Conservation (phyloP, 2,113 vertebrate genomes). For the Leptodactylus fuscus region DNA sequence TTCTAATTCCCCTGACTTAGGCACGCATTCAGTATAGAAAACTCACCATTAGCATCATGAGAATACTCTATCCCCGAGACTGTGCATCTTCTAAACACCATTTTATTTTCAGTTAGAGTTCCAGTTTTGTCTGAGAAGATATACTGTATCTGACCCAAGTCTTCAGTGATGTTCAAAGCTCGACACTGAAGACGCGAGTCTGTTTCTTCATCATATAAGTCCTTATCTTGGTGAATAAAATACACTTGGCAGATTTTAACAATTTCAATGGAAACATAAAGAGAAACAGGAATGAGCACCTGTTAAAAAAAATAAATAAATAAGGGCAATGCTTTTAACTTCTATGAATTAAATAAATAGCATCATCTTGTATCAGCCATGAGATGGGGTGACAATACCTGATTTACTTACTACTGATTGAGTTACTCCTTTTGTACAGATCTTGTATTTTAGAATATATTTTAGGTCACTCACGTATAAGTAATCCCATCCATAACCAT, state of each 20-base stretch:
- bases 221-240: conserved; percentile 94
- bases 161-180: conserved; percentile 96
- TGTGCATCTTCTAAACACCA: conserved; percentile 95
- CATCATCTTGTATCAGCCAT: too few relatives aligned
- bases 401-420: too few relatives aligned
- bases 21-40: not conserved
- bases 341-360: not conserved
- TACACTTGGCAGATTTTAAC: conserved; percentile 97
- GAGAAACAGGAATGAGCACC: conserved; percentile 96
- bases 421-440: not conserved
- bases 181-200: conserved; percentile 93
- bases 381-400: too few relatives aligned
- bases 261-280: conserved; percentile 97
- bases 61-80: conserved; percentile 96
- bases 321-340: too few relatives aligned
- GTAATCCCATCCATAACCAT: too few relatives aligned
- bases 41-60: conserved; percentile 95
- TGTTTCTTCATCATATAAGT: conserved; percentile 95
- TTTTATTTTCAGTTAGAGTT: conserved; percentile 97
- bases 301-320: conserved; percentile 65
- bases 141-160: conserved; percentile 96
- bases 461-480: too few relatives aligned
- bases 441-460: not conserved
- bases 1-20: not conserved
- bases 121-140: conserved; percentile 99